These are phyloP conservation scores for Carettochelys insculpta DNA, from an alignment of 2,113 vertebrate genomes.

Conservation along the genomic window DNA sequence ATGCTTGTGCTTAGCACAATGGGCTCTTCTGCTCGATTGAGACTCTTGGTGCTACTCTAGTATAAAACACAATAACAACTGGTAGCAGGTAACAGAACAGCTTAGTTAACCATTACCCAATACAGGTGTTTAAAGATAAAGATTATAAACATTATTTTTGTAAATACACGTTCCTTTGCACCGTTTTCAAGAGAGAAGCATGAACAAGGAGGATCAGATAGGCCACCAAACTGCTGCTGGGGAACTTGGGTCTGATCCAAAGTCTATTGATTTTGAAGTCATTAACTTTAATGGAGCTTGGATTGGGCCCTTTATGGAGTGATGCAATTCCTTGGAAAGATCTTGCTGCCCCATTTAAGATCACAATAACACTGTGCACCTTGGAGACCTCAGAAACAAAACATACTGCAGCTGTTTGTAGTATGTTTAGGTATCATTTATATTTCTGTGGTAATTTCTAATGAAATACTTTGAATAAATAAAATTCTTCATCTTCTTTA, in stretches of 20 bases:
- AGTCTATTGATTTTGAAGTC: not conserved
- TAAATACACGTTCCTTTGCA: not conserved
- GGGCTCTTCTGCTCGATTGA: not conserved
- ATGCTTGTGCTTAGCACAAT: not conserved
- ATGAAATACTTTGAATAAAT: conserved; percentile 4
- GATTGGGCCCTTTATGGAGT: not conserved
- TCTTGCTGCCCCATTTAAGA: not conserved
- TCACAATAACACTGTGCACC: not conserved
- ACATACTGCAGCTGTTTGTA: conserved; percentile 23
- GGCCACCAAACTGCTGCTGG: not conserved
- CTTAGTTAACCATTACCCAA: not conserved
- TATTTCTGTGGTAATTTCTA: conserved; percentile 48
- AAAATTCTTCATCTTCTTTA: not conserved
- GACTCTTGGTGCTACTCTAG: not conserved
- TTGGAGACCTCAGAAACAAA: not conserved
- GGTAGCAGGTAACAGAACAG: not conserved
- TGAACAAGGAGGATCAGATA: not conserved
- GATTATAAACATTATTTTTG: not conserved
- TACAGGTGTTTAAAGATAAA: not conserved
- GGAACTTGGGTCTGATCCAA: not conserved
- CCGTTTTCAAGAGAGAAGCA: not conserved
- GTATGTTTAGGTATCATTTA: conserved; percentile 4
- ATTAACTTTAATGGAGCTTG: not conserved
- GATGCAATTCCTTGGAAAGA: not conserved
- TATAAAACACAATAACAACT: not conserved